Evolutionary conservation across 1,140 invertebrate genomes (phyloP).

Genomic region (Drosophila nigromelanica): DNA sequence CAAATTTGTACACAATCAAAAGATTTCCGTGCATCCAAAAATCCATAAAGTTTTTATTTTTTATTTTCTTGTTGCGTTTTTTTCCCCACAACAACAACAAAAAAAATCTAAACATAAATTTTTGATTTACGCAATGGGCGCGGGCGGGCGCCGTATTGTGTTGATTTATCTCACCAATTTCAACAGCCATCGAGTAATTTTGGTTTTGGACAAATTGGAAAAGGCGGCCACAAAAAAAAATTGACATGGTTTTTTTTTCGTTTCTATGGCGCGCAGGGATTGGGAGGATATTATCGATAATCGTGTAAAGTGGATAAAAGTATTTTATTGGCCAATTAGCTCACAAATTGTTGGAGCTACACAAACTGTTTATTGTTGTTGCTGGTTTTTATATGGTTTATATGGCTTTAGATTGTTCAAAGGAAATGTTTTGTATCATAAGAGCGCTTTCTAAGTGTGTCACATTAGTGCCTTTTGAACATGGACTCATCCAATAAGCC

Average conservation of each 20-base stretch:
- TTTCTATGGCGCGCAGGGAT: background rate
- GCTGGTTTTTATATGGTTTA: background rate
- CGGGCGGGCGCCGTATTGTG: slow-evolving; percentile 27
- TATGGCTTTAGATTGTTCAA: slow-evolving; percentile 9
- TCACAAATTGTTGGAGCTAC: background rate
- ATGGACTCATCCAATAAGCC: slow-evolving; percentile 31
- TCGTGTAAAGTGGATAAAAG: slow-evolving; percentile 38
- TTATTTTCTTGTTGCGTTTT: background rate
- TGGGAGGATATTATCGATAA: slow-evolving; percentile 26
- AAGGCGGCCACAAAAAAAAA: slow-evolving; percentile 21
- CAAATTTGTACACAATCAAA: slow-evolving; percentile 56
- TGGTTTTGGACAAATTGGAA: slow-evolving; percentile 60
- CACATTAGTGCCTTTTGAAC: slow-evolving; percentile 15
- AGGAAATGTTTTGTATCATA: background rate
- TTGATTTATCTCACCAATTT: slow-evolving; percentile 70
- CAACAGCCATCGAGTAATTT: slow-evolving; percentile 73
- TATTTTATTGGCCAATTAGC: slow-evolving; percentile 58
- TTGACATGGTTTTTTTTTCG: background rate
- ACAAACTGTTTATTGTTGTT: slow-evolving; percentile 22
- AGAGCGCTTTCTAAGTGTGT: slow-evolving; percentile 19
- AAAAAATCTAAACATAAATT: slow-evolving; percentile 63
- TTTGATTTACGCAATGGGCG: slow-evolving; percentile 72
- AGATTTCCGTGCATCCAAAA: slow-evolving; percentile 44
- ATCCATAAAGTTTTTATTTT: slow-evolving; percentile 58
- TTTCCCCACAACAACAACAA: slow-evolving; percentile 12